phyloP scores from a whole-genome alignment of 2,797 vertebrate genomes.

The Lepilemur septentrionalis region DNA sequence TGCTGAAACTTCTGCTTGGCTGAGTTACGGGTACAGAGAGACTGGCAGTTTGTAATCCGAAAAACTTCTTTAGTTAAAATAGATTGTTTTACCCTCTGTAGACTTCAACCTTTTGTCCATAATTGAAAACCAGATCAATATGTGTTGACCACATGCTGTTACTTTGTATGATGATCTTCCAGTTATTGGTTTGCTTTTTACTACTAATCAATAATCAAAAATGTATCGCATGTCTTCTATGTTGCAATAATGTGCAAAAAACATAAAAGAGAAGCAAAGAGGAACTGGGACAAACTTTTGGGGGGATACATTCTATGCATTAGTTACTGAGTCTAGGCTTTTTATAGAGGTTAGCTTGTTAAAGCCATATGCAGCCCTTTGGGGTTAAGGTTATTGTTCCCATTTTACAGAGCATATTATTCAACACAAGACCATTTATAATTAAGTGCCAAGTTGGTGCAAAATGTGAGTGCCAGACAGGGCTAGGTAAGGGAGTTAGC shows the following conservation, averaged over 20 bases:
- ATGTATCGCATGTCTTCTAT: background rate
- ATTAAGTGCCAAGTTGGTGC: background rate
- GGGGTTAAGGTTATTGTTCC: background rate
- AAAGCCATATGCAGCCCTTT: background rate
- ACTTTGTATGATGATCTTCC: constrained; percentile 32
- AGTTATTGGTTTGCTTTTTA: constrained; percentile 56
- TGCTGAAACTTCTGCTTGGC: background rate
- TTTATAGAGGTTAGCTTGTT: background rate
- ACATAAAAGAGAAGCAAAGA: background rate
- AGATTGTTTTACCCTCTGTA: background rate
- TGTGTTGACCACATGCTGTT: background rate
- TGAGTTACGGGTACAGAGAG: background rate
- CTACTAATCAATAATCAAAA: constrained; percentile 35
- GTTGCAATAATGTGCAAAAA: background rate
- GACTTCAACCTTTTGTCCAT: constrained; percentile 24
- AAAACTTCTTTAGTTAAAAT: constrained; percentile 45
- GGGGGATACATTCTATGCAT: background rate
- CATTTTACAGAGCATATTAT: constrained; percentile 16
- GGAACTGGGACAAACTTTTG: background rate
- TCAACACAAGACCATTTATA: constrained; percentile 29
- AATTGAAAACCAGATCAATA: constrained; percentile 53
- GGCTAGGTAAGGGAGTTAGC: background rate
- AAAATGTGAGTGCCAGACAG: background rate
- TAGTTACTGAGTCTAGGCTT: background rate
- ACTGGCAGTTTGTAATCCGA: constrained; percentile 20